These are phyloP conservation scores for Harpagifer antarcticus DNA, from an alignment of 2,797 vertebrate species.

Conservation along the genomic window DNA sequence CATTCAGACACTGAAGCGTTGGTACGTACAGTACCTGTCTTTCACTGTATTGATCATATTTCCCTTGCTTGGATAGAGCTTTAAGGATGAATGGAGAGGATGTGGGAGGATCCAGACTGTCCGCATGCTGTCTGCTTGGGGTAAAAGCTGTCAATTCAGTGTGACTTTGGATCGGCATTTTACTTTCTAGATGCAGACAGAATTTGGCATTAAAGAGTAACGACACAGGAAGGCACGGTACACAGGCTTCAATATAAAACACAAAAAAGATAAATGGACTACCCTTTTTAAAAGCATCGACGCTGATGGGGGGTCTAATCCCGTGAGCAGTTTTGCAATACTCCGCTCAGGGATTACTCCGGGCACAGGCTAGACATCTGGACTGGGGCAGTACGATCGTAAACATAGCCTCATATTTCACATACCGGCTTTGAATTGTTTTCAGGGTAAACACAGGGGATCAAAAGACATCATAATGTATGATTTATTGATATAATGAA, in stretches of 20 bases:
- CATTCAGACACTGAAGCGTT: slow-evolving; percentile 31
- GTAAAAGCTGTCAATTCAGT: slow-evolving; percentile 56
- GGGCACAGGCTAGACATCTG: slow-evolving; percentile 23
- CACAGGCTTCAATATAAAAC: neutral
- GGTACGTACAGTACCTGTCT: slow-evolving; percentile 40
- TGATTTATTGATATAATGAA: slow-evolving; percentile 43
- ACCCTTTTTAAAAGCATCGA: slow-evolving; percentile 35
- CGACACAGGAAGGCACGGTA: neutral
- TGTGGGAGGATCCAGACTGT: slow-evolving; percentile 63
- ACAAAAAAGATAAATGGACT: neutral
- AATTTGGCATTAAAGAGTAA: slow-evolving; percentile 13
- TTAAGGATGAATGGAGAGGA: slow-evolving; percentile 61
- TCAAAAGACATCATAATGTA: slow-evolving; percentile 17
- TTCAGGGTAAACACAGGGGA: slow-evolving; percentile 41
- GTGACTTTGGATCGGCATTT: slow-evolving; percentile 41
- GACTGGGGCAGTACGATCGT: slow-evolving; percentile 17
- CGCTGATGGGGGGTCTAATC: slow-evolving; percentile 48
- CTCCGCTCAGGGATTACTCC: slow-evolving; percentile 57
- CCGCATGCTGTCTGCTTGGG: slow-evolving; percentile 55
- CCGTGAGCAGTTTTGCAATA: slow-evolving; percentile 41
- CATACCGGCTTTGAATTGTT: slow-evolving; percentile 48
- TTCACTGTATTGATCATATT: slow-evolving; percentile 57
- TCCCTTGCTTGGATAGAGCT: slow-evolving; percentile 47
- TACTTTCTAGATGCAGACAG: slow-evolving; percentile 19
- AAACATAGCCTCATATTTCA: slow-evolving; percentile 60